Conservation (phyloP, 2,113 vertebrate genomes). For the Toxotes chatareus region DNA sequence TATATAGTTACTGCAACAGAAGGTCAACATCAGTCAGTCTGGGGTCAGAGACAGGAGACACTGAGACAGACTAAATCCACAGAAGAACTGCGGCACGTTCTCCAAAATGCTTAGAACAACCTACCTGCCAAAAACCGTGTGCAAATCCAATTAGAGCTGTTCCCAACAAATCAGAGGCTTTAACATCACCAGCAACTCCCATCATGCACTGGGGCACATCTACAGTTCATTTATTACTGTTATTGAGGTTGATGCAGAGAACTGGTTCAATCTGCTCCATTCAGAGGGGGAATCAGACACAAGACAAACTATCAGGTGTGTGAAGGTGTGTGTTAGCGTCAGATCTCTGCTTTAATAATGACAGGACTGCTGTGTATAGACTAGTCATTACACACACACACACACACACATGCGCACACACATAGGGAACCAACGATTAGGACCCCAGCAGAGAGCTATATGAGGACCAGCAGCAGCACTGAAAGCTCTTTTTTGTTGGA, state of each 20-base stretch:
- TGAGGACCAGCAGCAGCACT: conserved; percentile 56
- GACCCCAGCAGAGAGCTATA: conserved; percentile 66
- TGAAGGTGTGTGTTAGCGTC: conserved; percentile 59
- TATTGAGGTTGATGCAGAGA: conserved; percentile 27
- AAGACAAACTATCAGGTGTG: conserved; percentile 69
- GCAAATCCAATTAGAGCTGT: too few relatives aligned
- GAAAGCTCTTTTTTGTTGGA: conserved; percentile 46
- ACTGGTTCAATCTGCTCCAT: conserved; percentile 22
- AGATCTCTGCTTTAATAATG: conserved; percentile 76
- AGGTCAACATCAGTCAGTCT: too few relatives aligned
- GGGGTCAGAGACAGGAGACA: too few relatives aligned
- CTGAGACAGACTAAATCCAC: too few relatives aligned
- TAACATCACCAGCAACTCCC: conserved; percentile 3
- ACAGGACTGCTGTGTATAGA: conserved; percentile 66
- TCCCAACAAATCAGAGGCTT: neutral
- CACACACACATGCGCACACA: conserved; percentile 36
- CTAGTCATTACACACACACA: conserved; percentile 65
- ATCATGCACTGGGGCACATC: conserved; percentile 28
- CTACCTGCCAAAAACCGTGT: too few relatives aligned
- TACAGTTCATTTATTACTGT: conserved; percentile 18
- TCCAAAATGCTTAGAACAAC: too few relatives aligned
- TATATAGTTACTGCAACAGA: too few relatives aligned
- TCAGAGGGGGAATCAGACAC: conserved; percentile 36
- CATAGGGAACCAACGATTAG: conserved; percentile 57
- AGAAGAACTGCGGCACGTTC: too few relatives aligned